A percentile compares a stretch with the other conserved stretches of the same genome.
These are phyloP conservation scores for Dolichotis patagonum DNA, from an alignment of 2,113 vertebrate species.

Conservation along the genomic window DNA sequence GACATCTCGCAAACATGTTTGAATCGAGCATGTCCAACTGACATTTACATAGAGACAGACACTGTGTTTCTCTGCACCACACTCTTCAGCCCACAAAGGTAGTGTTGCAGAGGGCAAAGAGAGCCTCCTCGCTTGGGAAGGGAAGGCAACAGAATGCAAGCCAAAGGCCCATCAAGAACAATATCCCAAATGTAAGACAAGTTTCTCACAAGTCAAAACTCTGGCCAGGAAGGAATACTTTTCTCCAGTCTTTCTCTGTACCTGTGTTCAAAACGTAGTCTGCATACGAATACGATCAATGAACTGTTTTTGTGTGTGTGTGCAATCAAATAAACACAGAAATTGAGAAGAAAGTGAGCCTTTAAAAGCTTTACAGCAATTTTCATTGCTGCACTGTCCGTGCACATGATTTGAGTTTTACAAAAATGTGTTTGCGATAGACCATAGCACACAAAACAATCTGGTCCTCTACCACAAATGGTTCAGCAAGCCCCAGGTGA, in stretches of 20 bases:
- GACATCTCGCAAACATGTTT: neutral
- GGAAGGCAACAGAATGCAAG: neutral
- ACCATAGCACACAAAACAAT: neutral
- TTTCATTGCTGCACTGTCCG: neutral
- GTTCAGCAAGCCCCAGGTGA: neutral
- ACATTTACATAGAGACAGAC: neutral
- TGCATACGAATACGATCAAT: neutral
- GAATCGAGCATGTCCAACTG: neutral
- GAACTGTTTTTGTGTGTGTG: neutral
- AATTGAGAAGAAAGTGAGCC: neutral
- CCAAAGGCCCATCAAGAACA: neutral
- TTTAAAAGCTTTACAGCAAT: neutral
- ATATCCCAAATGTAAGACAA: neutral
- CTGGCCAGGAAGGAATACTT: neutral
- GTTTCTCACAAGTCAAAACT: neutral
- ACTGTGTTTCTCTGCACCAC: neutral
- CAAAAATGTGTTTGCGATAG: neutral
- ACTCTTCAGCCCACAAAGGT: neutral
- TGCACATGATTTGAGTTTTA: conserved; percentile 30
- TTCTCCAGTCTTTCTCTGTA: neutral
- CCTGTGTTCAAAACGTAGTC: neutral
- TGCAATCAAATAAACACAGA: neutral
- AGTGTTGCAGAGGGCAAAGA: neutral
- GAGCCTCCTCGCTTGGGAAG: neutral
- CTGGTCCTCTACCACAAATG: neutral